phyloP scores from a whole-genome alignment of 2,797 vertebrate genomes.

The Lepilemur ruficaudatus region DNA sequence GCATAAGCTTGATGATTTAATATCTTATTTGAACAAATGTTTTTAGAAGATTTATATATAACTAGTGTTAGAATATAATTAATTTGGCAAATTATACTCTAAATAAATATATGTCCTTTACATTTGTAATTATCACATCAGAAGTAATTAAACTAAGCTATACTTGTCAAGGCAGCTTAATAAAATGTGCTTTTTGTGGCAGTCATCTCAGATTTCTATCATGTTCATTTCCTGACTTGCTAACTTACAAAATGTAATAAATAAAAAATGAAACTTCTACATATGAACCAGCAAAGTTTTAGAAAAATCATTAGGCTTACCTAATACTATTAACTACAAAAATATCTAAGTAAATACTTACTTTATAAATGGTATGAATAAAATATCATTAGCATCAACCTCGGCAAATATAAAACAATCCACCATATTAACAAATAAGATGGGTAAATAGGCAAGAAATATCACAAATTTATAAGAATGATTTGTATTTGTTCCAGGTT shows the following conservation, averaged over 20 bases:
- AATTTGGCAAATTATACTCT: neutral
- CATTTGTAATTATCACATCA: neutral
- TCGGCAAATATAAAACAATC: neutral
- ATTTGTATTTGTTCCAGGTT: neutral
- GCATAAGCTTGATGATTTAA: neutral
- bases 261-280: conserved; percentile 4
- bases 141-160: conserved; percentile 23
- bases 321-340: neutral
- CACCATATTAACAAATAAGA: neutral
- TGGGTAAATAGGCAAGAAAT: neutral
- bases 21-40: neutral
- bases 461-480: neutral
- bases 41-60: neutral
- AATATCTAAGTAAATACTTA: neutral
- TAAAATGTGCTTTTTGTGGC: neutral
- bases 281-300: neutral
- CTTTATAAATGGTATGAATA: conserved; percentile 19
- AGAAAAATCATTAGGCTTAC: neutral
- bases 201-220: neutral
- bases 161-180: conserved; percentile 9
- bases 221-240: conserved; percentile 17
- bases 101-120: neutral
- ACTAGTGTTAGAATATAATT: conserved; percentile 25
- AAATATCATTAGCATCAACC: neutral
- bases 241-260: conserved; percentile 37